Base-by-base conservation (phyloP, 2,113 vertebrate species). In the Albula goreensis region DNA sequence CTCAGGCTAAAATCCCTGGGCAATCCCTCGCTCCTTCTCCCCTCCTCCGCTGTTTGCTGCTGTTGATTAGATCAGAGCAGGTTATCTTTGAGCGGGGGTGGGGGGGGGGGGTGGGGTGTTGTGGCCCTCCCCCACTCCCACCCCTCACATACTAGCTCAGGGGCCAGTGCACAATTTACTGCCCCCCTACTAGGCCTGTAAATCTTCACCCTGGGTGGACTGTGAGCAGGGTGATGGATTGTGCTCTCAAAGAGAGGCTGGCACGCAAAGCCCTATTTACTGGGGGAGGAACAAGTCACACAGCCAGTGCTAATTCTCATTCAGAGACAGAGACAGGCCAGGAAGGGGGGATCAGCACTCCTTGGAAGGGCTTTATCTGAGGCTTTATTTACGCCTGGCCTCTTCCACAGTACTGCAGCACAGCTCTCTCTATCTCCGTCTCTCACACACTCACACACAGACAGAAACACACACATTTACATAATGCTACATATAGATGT, bases 1-100 rank as follows among this genome's bases (percentile, higher is more conserved):
- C 79, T 56, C 19, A 15, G 82, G 25, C 53, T 78, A 31, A 51
- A 74, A 53, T 49, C 53, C 74, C 70, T 7, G 1, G 25, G 50
- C 80, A 41, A 56, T 83, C 81, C 89, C 85, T 63, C 48, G 22
- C 81, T 80, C 80, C 82, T 81, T 85, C 79, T 85, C 84, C 63
- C 49, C 74, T 51, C 85, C 85, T 87, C 50, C 52, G 85, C 86
- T 53, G 81, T 86, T 77, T 88, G 87, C 84, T 86, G 82, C 87
- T 88, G 86, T 85, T 90, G 88, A 88, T 87, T 86, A 88, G 88
- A 88, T 85, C 82, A 56, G 19, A 89, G 86, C 85, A 86, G 84
- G 88, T 89, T 89, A 89, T 85, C 84, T 90, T 86, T 80, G 85
- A 90, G 83, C 77, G 84, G 89, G 89, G 87, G 89, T 86, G 81